Evolutionary conservation across 1,140 invertebrate genomes (phyloP).

Genomic region (Coboldia fuscipes): DNA sequence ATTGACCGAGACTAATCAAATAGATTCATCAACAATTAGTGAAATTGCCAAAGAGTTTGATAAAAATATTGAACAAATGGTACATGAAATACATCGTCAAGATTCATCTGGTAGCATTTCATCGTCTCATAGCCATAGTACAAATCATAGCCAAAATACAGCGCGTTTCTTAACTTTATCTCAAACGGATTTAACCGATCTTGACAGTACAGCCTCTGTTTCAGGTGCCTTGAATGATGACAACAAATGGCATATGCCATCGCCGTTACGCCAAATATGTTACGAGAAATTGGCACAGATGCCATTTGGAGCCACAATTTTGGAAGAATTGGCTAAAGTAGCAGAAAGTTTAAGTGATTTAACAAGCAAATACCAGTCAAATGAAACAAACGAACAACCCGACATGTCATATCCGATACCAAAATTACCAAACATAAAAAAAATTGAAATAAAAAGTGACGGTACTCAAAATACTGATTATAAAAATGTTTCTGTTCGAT

Average conservation of each 20-base stretch:
- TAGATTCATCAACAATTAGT: no score
- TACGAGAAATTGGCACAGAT: slow-evolving; percentile 34
- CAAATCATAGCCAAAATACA: slow-evolving; percentile 26
- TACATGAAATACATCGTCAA: slow-evolving; percentile 9
- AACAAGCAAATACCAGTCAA: slow-evolving; percentile 9
- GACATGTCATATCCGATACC: slow-evolving; percentile 15
- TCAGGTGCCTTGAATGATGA: slow-evolving; percentile 4
- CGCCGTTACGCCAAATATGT: slow-evolving; percentile 30
- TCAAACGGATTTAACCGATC: slow-evolving; percentile 12
- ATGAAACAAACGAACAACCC: slow-evolving; percentile 3
- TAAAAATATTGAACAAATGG: no score
- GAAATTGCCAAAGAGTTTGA: no score
- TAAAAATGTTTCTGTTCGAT: neutral
- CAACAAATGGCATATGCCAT: slow-evolving; percentile 10
- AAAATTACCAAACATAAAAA: slow-evolving; percentile 12
- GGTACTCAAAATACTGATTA: neutral
- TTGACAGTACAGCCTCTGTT: slow-evolving; percentile 6
- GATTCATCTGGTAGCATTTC: slow-evolving; percentile 20
- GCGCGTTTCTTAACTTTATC: slow-evolving; percentile 24
- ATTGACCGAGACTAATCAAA: neutral
- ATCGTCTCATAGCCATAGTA: slow-evolving; percentile 24
- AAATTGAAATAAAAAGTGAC: slow-evolving; percentile 8
- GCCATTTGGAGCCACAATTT: slow-evolving; percentile 36
- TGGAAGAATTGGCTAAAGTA: slow-evolving; percentile 39
- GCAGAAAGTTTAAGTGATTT: slow-evolving; percentile 32